Evolutionary conservation across 2,888 invertebrate genomes (phyloP), one percentile per base, ranked within the genome.

Genomic region (Agelastica alni): DNA sequence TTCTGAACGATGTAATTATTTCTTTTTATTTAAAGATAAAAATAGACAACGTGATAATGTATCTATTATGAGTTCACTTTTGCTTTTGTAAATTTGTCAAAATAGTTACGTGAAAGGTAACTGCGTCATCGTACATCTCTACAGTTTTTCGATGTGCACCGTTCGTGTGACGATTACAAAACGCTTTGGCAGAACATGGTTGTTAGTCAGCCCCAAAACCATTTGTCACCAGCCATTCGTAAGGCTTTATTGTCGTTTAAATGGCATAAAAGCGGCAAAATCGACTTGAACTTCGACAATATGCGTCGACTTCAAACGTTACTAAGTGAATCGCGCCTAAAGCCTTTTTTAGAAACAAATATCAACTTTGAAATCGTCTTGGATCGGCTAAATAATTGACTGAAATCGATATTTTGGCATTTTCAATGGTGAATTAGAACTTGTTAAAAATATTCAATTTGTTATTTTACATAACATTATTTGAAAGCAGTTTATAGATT

Each of bases 181-280:
- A 60, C 45, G 55, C 39, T 51, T 52, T 52, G 53, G 41, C 53
- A 54, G 54, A 58, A 63, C 60, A 61, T 60, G 60, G 61, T 66
- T 65, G 62, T 65, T 65, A 63, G 63, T 62, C 62, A 58, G 55
- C 56, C 60, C 60, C 54, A 51, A 63, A 65, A 65, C 64, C 64
- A 67, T 68, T 67, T 66, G 65, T 67, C 68, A 68, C 65, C 62
- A 54, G 55, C 51, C 46, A 55, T 58, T 60, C 63, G 58, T 49
- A 59, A 58, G 59, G 58, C 58, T 57, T 65, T 60, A 60, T 57
- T 59, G 56, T 58, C 57, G 61, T 54, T 57, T 63, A 61, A 63
- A 63, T 52, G 58, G 49, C 56, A 61, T 59, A 62, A 63, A 63
- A 60, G 56, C 56, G 52, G 45, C 45, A 51, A 53, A 58, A 60